Conservation (phyloP, 2,113 vertebrate species). For the Spea multiplicata region DNA sequence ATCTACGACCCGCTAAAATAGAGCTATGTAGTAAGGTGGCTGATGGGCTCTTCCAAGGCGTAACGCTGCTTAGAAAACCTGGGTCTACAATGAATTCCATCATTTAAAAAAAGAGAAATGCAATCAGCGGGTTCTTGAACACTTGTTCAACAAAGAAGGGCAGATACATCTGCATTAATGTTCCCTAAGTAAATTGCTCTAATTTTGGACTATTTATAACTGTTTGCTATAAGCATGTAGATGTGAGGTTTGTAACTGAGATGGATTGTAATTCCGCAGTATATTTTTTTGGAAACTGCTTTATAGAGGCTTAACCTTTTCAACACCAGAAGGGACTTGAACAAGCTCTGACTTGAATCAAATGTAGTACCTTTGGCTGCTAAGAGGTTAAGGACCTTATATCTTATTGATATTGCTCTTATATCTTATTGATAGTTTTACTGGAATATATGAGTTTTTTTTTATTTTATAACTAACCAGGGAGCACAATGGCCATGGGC, state of each 20-base stretch:
- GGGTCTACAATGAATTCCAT: neutral
- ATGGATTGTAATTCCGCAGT: neutral
- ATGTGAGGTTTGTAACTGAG: neutral
- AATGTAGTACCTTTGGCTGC: too few species aligned
- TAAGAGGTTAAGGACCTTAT: too few species aligned
- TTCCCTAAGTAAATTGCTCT: neutral
- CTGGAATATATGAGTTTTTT: neutral
- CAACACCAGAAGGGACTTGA: neutral
- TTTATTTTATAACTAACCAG: neutral
- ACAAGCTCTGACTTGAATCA: neutral
- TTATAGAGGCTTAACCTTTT: neutral
- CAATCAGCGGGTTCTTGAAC: constrained; percentile 6
- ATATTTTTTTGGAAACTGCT: neutral
- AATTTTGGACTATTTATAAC: neutral
- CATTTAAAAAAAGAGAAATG: constrained; percentile 11
- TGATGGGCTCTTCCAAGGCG: neutral
- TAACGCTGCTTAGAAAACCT: neutral
- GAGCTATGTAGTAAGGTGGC: neutral
- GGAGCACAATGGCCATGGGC: constrained; percentile 25
- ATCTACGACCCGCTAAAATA: neutral
- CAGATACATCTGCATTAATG: neutral
- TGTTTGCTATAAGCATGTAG: neutral
- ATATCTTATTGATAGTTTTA: neutral
- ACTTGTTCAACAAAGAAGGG: neutral
- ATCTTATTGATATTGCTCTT: too few species aligned